Evolutionary conservation across 2,797 vertebrate genomes (phyloP).

Genomic region (Ispidina picta): DNA sequence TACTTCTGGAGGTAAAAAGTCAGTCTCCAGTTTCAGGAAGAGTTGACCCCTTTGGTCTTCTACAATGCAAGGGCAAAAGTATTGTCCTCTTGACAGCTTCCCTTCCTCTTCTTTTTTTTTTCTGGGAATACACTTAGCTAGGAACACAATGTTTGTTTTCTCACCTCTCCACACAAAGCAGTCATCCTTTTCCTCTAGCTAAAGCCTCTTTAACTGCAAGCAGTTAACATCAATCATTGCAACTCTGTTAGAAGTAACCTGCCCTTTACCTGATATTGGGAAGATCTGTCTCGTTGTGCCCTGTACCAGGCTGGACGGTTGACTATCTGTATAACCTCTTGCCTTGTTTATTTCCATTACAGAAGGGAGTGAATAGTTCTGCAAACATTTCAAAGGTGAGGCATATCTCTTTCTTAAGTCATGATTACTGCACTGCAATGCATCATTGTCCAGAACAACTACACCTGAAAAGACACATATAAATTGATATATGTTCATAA

Average conservation of each 20-base stretch:
- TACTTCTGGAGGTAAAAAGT: not conserved
- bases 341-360: not conserved
- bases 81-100: not conserved
- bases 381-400: not conserved
- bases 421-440: not conserved
- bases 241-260: not conserved
- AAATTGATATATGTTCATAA: not conserved
- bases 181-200: not conserved
- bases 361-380: not conserved
- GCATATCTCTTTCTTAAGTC: not conserved
- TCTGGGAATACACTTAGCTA: not conserved
- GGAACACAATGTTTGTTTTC: conserved; percentile 10
- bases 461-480: not conserved
- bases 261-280: not conserved
- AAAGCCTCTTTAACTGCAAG: not conserved
- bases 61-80: not conserved
- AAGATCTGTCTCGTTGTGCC: not conserved
- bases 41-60: not conserved
- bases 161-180: not conserved
- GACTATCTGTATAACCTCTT: not conserved
- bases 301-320: not conserved
- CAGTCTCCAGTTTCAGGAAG: not conserved
- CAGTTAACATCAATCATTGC: not conserved
- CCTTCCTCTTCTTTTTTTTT: not conserved
- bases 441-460: not conserved